Evolutionary conservation across 2,113 vertebrate genomes (phyloP).

Genomic region (Saimiri boliviensis): DNA sequence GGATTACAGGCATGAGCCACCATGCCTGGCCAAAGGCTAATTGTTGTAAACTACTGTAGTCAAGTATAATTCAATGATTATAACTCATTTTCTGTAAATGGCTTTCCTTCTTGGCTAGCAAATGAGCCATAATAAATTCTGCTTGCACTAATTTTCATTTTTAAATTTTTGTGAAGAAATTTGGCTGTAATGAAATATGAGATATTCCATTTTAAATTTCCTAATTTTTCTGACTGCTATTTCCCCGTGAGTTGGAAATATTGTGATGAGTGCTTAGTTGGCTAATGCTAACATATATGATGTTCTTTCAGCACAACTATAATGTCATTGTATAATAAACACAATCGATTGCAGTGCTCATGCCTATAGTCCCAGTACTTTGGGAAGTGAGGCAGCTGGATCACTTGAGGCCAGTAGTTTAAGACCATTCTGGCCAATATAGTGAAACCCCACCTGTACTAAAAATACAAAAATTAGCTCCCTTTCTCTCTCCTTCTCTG

Average conservation of each 20-base stretch:
- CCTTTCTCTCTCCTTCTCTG: background rate
- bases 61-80: background rate
- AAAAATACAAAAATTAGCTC: too few relatives aligned
- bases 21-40: too few relatives aligned
- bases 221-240: background rate
- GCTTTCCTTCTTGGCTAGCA: background rate
- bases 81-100: background rate
- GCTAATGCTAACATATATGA: background rate
- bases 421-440: too few relatives aligned
- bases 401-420: too few relatives aligned
- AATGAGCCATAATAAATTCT: background rate
- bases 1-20: too few relatives aligned
- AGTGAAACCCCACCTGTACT: too few relatives aligned
- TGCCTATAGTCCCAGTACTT: too few relatives aligned
- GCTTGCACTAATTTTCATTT: background rate
- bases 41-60: background rate
- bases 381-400: too few relatives aligned
- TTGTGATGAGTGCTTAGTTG: background rate
- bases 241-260: background rate
- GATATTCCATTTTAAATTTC: background rate
- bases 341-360: too few relatives aligned
- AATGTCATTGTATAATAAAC: too few relatives aligned
- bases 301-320: too few relatives aligned
- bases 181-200: background rate
- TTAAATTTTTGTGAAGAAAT: background rate